These are phyloP conservation scores for Caenorhabditis sulstoni DNA, from an alignment of 2,888 invertebrate genomes.

Conservation along the genomic window DNA sequence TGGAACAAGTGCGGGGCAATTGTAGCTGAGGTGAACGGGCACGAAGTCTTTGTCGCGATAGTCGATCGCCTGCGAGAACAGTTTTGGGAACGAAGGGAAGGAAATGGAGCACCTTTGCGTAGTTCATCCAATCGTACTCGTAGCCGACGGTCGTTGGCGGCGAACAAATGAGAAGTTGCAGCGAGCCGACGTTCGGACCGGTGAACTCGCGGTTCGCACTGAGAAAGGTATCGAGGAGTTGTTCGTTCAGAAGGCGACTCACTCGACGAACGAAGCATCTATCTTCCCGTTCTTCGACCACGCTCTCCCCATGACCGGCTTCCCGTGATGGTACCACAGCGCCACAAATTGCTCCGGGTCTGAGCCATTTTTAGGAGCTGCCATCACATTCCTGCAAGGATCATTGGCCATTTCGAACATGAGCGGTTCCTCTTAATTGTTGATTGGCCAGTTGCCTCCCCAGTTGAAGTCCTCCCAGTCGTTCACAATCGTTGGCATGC, in stretches of 20 bases:
- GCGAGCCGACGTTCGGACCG: constrained; percentile 62
- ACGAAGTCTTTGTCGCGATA: constrained; percentile 66
- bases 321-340: constrained; percentile 68
- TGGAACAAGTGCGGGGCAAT: constrained; percentile 66
- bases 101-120: constrained; percentile 34
- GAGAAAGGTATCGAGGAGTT: neutral
- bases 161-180: constrained; percentile 64
- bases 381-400: constrained; percentile 39
- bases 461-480: constrained; percentile 65
- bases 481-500: constrained; percentile 53
- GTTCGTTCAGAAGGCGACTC: constrained; percentile 1
- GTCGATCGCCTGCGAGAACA: constrained; percentile 48
- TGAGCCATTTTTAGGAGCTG: constrained; percentile 32
- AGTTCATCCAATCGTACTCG: constrained; percentile 68
- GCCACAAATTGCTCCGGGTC: constrained; percentile 67
- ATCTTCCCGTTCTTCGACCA: constrained; percentile 60
- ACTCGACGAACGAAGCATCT: constrained; percentile 68
- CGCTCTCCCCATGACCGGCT: constrained; percentile 70
- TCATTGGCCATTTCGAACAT: neutral
- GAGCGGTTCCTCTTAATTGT: constrained; percentile 39
- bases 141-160: constrained; percentile 65
- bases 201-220: constrained; percentile 61
- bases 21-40: constrained; percentile 68
- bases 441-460: constrained; percentile 56
- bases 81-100: neutral